Conservation (phyloP, 2,888 invertebrate genomes). For the Yponomeuta cagnagella region DNA sequence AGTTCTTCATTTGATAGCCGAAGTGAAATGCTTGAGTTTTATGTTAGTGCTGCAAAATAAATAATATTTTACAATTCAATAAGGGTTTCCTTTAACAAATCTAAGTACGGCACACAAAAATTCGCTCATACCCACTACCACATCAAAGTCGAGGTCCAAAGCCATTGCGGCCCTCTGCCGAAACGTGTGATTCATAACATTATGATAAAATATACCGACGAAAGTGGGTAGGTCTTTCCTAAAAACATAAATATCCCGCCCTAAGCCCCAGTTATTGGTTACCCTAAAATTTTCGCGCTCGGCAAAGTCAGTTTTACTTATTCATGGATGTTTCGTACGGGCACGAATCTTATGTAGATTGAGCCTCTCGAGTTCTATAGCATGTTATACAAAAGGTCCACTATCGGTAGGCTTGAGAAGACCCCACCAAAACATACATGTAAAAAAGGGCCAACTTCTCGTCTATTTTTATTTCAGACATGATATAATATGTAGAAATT, state of each 20-base stretch:
- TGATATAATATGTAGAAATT: too few relatives aligned
- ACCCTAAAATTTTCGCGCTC: constrained; percentile 9
- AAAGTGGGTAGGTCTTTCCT: not conserved
- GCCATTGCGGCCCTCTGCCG: not conserved
- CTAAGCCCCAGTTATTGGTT: not conserved
- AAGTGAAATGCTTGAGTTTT: too few relatives aligned
- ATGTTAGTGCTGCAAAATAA: too few relatives aligned
- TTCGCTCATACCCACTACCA: too few relatives aligned
- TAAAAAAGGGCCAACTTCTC: too few relatives aligned
- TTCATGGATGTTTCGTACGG: constrained; percentile 33
- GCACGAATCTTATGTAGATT: constrained; percentile 38
- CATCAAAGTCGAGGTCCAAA: not conserved
- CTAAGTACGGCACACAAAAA: too few relatives aligned
- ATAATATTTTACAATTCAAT: too few relatives aligned
- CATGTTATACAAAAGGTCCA: not conserved
- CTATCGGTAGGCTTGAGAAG: too few relatives aligned
- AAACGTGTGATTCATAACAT: not conserved
- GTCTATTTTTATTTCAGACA: too few relatives aligned
- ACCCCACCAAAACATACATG: too few relatives aligned
- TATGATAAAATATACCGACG: not conserved
- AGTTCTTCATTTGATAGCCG: too few relatives aligned
- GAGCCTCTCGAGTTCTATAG: constrained; percentile 12
- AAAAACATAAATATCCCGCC: constrained; percentile 9
- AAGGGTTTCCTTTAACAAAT: too few relatives aligned
- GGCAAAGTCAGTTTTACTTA: constrained; percentile 31